A percentile compares a stretch with the other conserved stretches of the same genome.
Conservation (phyloP, 2,888 invertebrate genomes). For the Himalopsyche anomala region DNA sequence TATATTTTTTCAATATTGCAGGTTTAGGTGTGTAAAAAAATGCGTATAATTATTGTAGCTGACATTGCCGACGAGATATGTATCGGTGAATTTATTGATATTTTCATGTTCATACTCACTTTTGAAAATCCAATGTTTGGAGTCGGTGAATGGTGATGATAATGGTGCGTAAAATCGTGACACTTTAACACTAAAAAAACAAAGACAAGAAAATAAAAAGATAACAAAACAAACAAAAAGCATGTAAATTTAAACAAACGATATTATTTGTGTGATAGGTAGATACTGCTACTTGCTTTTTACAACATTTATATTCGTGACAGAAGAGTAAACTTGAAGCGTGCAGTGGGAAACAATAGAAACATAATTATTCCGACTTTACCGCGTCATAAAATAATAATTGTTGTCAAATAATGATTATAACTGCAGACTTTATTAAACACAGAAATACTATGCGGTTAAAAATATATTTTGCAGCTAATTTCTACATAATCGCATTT, state of each 20-base stretch:
- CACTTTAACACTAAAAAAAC: constrained; percentile 90
- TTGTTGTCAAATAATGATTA: constrained; percentile 36
- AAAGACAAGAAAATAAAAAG: constrained; percentile 74
- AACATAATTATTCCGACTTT: constrained; percentile 59
- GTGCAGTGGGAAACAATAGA: constrained; percentile 58
- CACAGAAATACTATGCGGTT: constrained; percentile 22
- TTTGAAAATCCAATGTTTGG: constrained; percentile 95
- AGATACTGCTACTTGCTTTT: constrained; percentile 48
- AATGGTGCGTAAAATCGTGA: constrained; percentile 82
- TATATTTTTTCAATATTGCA: no score
- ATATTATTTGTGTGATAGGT: constrained; percentile 22
- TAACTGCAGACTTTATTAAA: neutral
- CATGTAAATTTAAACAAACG: constrained; percentile 45
- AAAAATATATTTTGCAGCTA: neutral
- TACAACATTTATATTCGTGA: constrained; percentile 56
- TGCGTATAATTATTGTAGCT: no score
- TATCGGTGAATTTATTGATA: no score
- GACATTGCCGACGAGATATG: no score
- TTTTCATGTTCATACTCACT: constrained; percentile 77
- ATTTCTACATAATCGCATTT: neutral
- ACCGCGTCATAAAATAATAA: constrained; percentile 54
- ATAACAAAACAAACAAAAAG: constrained; percentile 48
- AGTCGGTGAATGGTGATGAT: constrained; percentile 85
- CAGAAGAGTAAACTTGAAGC: constrained; percentile 58
- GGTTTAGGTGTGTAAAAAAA: no score